Conservation (phyloP, 1,140 invertebrate genomes). For the Piezodorus guildinii region DNA sequence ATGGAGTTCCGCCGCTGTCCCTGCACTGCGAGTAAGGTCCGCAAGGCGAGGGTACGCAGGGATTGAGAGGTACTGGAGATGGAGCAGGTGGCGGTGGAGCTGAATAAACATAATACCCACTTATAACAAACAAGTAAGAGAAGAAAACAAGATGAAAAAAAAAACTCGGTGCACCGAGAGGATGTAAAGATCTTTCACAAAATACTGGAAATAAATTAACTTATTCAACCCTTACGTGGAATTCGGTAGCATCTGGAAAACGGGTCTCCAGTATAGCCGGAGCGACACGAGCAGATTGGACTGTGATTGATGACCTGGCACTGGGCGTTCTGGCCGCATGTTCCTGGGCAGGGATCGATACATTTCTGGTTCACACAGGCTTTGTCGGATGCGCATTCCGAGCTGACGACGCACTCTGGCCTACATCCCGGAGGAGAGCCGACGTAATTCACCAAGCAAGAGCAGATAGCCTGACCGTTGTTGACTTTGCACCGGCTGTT, state of each 20-base stretch:
- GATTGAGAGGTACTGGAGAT: constrained; percentile 29
- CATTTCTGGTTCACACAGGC: constrained; percentile 42
- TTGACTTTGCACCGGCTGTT: constrained; percentile 44
- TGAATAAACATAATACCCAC: constrained; percentile 24
- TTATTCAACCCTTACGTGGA: constrained; percentile 13
- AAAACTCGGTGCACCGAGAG: too few relatives aligned
- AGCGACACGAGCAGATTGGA: constrained; percentile 39
- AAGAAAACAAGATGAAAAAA: background rate
- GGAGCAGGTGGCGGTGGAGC: constrained; percentile 29
- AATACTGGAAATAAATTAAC: too few relatives aligned
- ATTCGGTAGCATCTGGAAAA: constrained; percentile 32
- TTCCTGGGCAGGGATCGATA: constrained; percentile 40
- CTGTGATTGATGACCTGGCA: constrained; percentile 44
- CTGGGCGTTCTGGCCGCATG: constrained; percentile 41
- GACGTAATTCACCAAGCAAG: constrained; percentile 38
- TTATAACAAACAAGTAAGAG: too few relatives aligned
- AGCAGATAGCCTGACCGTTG: constrained; percentile 38
- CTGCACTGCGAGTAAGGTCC: constrained; percentile 50
- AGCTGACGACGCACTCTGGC: constrained; percentile 38
- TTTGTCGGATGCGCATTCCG: constrained; percentile 37
- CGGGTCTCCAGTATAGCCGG: constrained; percentile 44
- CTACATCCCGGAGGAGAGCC: constrained; percentile 38
- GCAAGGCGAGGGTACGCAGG: constrained; percentile 47
- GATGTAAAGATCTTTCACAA: too few relatives aligned
- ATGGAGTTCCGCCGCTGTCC: constrained; percentile 45